These are phyloP conservation scores for Pristionchus arcanus DNA, from an alignment of 2,888 invertebrate species.

Conservation along the genomic window DNA sequence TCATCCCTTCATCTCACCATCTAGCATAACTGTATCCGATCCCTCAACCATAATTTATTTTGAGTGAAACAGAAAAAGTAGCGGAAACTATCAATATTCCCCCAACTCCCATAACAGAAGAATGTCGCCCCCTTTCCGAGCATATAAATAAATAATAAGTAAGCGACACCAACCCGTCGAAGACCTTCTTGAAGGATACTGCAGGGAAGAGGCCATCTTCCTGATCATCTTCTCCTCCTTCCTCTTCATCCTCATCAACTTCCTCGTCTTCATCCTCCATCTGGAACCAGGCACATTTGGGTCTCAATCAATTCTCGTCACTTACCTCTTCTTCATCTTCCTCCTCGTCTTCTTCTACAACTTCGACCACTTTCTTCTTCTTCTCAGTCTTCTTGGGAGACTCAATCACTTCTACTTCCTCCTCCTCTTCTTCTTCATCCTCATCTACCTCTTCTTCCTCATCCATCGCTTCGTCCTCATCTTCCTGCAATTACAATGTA, in stretches of 20 bases:
- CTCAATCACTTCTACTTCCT: neutral
- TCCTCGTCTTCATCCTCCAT: conserved; percentile 47
- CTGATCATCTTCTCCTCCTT: neutral
- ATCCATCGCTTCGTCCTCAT: conserved; percentile 33
- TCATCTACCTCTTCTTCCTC: conserved; percentile 16
- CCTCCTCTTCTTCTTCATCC: neutral
- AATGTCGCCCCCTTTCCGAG: neutral
- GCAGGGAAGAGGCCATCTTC: conserved; percentile 10
- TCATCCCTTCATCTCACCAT: neutral
- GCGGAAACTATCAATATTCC: neutral
- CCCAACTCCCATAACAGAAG: neutral
- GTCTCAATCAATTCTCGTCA: too few relatives aligned
- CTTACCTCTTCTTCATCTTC: conserved; percentile 30
- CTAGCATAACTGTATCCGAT: neutral
- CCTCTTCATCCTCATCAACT: conserved; percentile 49
- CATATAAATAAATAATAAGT: neutral
- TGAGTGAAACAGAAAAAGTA: neutral
- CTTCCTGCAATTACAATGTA: conserved; percentile 23
- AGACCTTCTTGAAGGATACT: conserved; percentile 39
- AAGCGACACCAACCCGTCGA: conserved; percentile 19
- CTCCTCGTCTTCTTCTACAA: conserved; percentile 6
- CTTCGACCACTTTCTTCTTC: conserved; percentile 31
- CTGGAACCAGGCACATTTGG: neutral
- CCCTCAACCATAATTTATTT: neutral
- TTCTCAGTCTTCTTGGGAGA: conserved; percentile 14